phyloP scores from a whole-genome alignment of 2,113 vertebrate species.

The Scopus umbretta region DNA sequence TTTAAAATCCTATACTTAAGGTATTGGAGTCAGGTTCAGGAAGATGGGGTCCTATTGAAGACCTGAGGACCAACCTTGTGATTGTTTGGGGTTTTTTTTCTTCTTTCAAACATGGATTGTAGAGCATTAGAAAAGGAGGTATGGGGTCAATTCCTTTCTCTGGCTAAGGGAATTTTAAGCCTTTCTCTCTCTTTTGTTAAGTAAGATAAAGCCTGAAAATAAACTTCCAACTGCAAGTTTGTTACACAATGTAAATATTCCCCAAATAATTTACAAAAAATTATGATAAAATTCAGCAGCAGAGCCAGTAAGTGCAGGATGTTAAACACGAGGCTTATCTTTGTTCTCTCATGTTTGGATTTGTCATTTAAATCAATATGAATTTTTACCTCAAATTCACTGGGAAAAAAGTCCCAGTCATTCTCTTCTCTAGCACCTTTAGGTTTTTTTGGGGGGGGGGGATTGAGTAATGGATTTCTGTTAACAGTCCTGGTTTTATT shows the following conservation, averaged over 20 bases:
- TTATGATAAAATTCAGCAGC: not conserved
- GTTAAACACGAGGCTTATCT: not conserved
- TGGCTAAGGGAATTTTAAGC: not conserved
- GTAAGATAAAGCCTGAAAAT: not conserved
- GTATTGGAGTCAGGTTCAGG: not conserved
- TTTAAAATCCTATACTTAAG: not conserved
- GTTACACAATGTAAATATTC: not conserved
- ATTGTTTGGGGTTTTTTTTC: too few relatives aligned
- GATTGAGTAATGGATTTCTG: not conserved
- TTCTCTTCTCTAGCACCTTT: not conserved
- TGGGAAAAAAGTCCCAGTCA: rapidly evolving
- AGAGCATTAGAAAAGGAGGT: not conserved
- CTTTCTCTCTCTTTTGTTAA: not conserved
- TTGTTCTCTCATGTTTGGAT: not conserved
- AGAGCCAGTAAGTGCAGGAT: not conserved
- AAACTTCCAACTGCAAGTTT: not conserved
- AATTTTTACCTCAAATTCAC: not conserved
- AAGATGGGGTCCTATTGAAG: not conserved
- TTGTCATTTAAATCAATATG: not conserved
- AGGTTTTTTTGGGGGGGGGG: too few relatives aligned
- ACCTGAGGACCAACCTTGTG: too few relatives aligned
- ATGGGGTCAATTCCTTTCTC: not conserved
- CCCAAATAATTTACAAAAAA: not conserved
- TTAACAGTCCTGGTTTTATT: not conserved
- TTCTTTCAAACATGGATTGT: not conserved